A percentile compares a stretch with the other conserved stretches of the same genome.
Conservation (phyloP, 1,140 invertebrate genomes). For the Apis laboriosa region DNA sequence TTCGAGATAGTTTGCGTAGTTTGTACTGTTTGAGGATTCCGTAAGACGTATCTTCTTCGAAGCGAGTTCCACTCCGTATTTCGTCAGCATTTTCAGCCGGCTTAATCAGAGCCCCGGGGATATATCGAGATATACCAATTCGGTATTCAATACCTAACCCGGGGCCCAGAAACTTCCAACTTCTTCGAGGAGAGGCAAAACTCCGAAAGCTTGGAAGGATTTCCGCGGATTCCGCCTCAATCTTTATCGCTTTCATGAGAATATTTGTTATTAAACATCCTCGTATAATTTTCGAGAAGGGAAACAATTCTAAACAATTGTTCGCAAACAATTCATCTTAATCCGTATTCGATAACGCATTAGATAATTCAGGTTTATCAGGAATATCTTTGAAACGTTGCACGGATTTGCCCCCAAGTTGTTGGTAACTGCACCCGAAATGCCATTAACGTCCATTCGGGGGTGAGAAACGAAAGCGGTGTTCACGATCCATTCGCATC, state of each 20-base stretch:
- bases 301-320: not conserved
- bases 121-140: slow-evolving; percentile 34
- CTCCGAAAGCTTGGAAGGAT: not conserved
- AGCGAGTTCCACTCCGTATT: slow-evolving; percentile 4
- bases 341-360: not conserved
- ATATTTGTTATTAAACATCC: slow-evolving; percentile 7
- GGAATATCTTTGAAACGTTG: not conserved
- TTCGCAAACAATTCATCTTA: not conserved
- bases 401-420: not conserved
- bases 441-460: not conserved
- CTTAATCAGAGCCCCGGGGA: slow-evolving; percentile 13
- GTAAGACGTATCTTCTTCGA: slow-evolving; percentile 11
- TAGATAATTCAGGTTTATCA: not conserved
- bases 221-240: not conserved
- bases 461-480: not conserved
- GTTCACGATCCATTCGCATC: not conserved
- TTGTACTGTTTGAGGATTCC: slow-evolving; percentile 17
- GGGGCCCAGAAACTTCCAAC: slow-evolving; percentile 1
- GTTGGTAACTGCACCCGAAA: not conserved
- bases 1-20: slow-evolving; percentile 16
- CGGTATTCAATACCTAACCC: slow-evolving; percentile 27
- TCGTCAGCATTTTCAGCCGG: slow-evolving; percentile 26
- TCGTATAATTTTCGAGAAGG: too few relatives aligned
- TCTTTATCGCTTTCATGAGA: not conserved
- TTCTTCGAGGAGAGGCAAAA: not conserved